Evolutionary conservation across 2,113 vertebrate genomes (phyloP).

Genomic region (Nibea coibor): DNA sequence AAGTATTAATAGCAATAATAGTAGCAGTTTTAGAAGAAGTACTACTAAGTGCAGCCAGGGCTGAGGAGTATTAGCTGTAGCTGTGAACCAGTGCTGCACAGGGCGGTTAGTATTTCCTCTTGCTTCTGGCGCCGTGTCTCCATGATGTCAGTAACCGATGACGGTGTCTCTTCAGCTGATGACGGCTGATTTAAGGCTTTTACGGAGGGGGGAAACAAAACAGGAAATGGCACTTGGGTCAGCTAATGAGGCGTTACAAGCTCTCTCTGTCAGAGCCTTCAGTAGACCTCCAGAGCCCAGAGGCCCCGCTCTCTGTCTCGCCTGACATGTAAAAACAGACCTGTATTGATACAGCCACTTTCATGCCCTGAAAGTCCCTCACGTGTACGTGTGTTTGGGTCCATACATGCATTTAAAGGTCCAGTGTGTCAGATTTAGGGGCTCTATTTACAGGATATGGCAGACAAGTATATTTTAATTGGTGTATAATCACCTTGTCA

Average conservation of each 20-base stretch:
- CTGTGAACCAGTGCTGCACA: background rate
- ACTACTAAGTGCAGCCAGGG: background rate
- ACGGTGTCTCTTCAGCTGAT: constrained; percentile 15
- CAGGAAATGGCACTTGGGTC: constrained; percentile 45
- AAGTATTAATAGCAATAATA: background rate
- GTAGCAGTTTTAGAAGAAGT: background rate
- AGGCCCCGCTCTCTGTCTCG: background rate
- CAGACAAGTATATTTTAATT: too few species aligned
- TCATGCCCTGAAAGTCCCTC: background rate
- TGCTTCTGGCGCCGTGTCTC: background rate
- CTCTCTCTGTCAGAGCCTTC: constrained; percentile 20
- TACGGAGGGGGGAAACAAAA: background rate
- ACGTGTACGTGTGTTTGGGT: background rate
- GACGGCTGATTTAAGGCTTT: constrained; percentile 20
- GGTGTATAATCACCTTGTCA: too few species aligned
- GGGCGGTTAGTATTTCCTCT: background rate
- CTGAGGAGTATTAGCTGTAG: background rate
- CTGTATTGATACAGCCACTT: background rate
- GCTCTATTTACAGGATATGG: too few species aligned
- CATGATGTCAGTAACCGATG: constrained; percentile 30
- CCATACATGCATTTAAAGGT: background rate
- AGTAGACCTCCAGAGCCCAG: background rate
- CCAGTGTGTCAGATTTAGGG: too few species aligned
- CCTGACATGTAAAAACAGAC: background rate
- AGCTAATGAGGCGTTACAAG: constrained; percentile 12